These are phyloP conservation scores for Cantharis nigra DNA, from an alignment of 2,888 invertebrate species.

Conservation along the genomic window DNA sequence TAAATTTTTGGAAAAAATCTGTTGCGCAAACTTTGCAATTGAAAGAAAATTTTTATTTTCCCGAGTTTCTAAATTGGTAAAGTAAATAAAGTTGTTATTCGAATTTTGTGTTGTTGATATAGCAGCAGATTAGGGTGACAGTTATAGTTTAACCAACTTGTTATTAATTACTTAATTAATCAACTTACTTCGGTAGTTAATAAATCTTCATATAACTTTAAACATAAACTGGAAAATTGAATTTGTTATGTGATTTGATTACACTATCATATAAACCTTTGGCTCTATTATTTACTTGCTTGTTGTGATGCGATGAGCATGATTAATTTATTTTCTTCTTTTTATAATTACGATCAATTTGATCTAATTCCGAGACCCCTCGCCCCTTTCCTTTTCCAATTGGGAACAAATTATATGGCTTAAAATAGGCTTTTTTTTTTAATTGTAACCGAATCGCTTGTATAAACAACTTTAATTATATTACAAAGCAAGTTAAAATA, in stretches of 20 bases:
- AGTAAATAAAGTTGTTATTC: background rate
- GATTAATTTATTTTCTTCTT: background rate
- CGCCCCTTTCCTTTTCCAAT: background rate
- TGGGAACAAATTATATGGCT: background rate
- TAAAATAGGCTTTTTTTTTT: background rate
- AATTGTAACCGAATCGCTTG: background rate
- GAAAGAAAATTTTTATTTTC: background rate
- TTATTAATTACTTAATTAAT: slow-evolving; percentile 5
- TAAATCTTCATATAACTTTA: slow-evolving; percentile 2
- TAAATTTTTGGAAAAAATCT: background rate
- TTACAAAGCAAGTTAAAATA: background rate
- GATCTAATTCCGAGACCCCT: background rate
- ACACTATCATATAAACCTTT: background rate
- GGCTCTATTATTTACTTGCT: background rate
- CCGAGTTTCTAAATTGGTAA: background rate
- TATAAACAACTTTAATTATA: background rate
- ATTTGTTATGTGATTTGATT: background rate
- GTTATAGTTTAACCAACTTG: background rate
- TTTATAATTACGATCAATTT: background rate
- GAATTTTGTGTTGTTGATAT: background rate
- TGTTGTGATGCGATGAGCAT: background rate
- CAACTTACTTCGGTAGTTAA: slow-evolving; percentile 3
- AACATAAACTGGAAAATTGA: background rate
- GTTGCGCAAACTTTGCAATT: background rate
- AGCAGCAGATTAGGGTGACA: background rate